Conservation (phyloP, 2,888 invertebrate genomes). For the Meganola albula region DNA sequence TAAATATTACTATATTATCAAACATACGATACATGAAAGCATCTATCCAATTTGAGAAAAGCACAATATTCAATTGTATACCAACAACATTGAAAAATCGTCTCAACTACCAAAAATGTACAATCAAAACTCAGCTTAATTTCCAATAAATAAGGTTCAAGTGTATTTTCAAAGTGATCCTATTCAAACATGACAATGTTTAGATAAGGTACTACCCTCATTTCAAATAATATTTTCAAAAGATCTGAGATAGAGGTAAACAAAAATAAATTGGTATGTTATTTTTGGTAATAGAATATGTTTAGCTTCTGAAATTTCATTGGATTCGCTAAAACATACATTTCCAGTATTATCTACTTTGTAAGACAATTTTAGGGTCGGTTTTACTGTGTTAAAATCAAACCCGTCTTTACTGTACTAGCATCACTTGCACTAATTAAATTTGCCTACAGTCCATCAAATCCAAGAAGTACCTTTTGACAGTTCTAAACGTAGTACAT, state of each 20-base stretch:
- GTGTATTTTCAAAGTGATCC: conserved; percentile 7
- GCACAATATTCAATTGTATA: conserved; percentile 25
- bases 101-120: neutral
- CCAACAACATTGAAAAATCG: conserved; percentile 4
- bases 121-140: neutral
- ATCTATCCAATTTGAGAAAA: conserved; percentile 29
- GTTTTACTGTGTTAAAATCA: no score
- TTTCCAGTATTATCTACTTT: no score
- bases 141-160: neutral
- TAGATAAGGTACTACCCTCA: conserved; percentile 47
- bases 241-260: conserved; percentile 29
- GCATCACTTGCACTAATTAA: no score
- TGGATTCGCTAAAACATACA: neutral
- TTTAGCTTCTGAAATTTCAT: no score
- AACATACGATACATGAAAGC: conserved; percentile 20
- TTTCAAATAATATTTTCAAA: conserved; percentile 50
- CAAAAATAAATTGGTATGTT: conserved; percentile 9
- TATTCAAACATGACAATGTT: conserved; percentile 39
- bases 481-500: no score
- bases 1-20: conserved; percentile 19
- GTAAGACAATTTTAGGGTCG: no score
- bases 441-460: no score
- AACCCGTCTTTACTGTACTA: no score
- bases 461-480: no score
- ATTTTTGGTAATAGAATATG: neutral